Conservation (phyloP, 2,888 invertebrate genomes). For the Steinernema scapterisci region DNA sequence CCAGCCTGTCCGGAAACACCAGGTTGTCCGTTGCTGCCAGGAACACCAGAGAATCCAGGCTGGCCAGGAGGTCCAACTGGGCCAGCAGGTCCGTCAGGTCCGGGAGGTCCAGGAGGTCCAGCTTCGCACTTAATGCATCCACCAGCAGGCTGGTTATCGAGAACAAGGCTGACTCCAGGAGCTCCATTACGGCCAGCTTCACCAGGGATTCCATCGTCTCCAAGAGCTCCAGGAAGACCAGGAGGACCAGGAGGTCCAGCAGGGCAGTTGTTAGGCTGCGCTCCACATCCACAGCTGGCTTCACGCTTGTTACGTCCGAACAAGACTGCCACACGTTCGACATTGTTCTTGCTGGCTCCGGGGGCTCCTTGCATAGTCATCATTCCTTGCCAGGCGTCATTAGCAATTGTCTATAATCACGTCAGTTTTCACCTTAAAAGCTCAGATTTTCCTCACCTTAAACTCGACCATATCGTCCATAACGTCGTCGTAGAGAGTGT, state of each 20-base stretch:
- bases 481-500: slow-evolving; percentile 44
- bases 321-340: slow-evolving; percentile 30
- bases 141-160: slow-evolving; percentile 38
- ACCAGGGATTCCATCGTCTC: slow-evolving; percentile 52
- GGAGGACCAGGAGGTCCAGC: slow-evolving; percentile 53
- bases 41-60: slow-evolving; percentile 46
- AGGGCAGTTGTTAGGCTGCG: slow-evolving; percentile 39
- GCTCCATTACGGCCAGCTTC: slow-evolving; percentile 44
- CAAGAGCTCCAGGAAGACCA: slow-evolving; percentile 50
- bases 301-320: slow-evolving; percentile 43
- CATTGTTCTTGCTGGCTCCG: slow-evolving; percentile 31
- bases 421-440: not conserved
- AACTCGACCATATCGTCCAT: slow-evolving; percentile 49
- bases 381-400: slow-evolving; percentile 46
- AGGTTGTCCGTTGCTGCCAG: slow-evolving; percentile 44
- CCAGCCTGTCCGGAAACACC: slow-evolving; percentile 54
- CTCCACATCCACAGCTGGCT: slow-evolving; percentile 35
- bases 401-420: slow-evolving; percentile 32
- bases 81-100: slow-evolving; percentile 50
- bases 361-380: slow-evolving; percentile 38
- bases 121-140: slow-evolving; percentile 57
- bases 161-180: slow-evolving; percentile 36
- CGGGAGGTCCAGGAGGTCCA: slow-evolving; percentile 46
- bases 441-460: slow-evolving; percentile 23
- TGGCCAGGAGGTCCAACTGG: slow-evolving; percentile 55